These are phyloP conservation scores for Xyrichtys novacula DNA, from an alignment of 2,797 vertebrate genomes.

Conservation along the genomic window DNA sequence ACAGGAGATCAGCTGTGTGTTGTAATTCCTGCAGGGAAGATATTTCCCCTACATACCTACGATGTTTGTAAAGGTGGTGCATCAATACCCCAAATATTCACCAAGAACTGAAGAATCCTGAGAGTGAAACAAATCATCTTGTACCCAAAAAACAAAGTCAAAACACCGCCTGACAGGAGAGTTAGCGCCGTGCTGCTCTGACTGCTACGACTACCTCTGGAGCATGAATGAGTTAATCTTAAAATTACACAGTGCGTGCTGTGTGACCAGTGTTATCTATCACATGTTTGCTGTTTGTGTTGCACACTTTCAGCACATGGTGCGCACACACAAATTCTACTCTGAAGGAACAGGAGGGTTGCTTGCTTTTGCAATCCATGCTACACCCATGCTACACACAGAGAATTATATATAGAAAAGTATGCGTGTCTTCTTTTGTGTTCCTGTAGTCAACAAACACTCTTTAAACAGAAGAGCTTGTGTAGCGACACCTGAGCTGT, in stretches of 20 bases:
- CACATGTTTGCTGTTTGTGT: slow-evolving; percentile 32
- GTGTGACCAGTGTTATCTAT: slow-evolving; percentile 41
- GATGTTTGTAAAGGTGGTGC: background rate
- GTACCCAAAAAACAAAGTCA: background rate
- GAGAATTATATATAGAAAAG: background rate
- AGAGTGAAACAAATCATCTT: slow-evolving; percentile 13
- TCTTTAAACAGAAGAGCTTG: too few relatives aligned
- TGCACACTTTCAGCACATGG: slow-evolving; percentile 20
- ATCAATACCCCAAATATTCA: slow-evolving; percentile 12
- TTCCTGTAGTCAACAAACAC: background rate
- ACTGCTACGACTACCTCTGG: background rate
- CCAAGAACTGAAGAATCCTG: background rate
- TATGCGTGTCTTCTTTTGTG: background rate
- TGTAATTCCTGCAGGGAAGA: background rate
- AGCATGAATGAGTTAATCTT: slow-evolving; percentile 44
- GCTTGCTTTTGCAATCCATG: slow-evolving; percentile 17
- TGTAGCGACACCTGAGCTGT: too few relatives aligned
- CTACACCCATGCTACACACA: background rate
- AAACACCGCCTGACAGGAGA: slow-evolving; percentile 1
- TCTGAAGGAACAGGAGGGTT: slow-evolving; percentile 1
- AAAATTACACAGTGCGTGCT: slow-evolving; percentile 27
- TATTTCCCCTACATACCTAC: slow-evolving; percentile 4
- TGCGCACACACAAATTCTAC: background rate
- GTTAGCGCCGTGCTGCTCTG: background rate
- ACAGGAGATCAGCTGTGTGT: slow-evolving; percentile 8